phyloP scores from a whole-genome alignment of 1,140 invertebrate genomes.

The Acromyrmex heyeri region DNA sequence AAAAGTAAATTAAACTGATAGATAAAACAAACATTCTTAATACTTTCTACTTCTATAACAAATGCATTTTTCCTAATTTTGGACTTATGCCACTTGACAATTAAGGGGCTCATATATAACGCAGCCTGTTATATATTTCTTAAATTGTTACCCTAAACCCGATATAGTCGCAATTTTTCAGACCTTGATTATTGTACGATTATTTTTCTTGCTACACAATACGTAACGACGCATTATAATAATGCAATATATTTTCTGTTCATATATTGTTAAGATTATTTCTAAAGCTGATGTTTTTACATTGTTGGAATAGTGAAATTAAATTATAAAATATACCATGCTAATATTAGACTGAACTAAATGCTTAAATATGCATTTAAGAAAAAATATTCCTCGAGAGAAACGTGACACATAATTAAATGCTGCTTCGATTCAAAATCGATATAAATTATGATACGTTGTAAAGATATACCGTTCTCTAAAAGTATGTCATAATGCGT shows the following conservation, averaged over 20 bases:
- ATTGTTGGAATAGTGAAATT: not conserved
- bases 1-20: too few species aligned
- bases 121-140: not conserved
- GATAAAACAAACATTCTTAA: too few species aligned
- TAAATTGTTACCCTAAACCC: not conserved
- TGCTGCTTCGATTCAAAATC: not conserved
- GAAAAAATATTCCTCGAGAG: not conserved
- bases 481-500: not conserved
- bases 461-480: not conserved
- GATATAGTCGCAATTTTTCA: not conserved
- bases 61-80: too few species aligned
- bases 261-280: not conserved
- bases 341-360: not conserved
- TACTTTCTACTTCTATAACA: too few species aligned
- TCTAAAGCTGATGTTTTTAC: not conserved
- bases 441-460: not conserved
- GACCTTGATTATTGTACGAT: not conserved
- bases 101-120: not conserved
- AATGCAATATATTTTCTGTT: not conserved
- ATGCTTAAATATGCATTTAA: not conserved
- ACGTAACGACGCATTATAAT: not conserved
- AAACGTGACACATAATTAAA: constrained; percentile 7
- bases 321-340: too few species aligned
- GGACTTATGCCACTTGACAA: too few species aligned
- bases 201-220: not conserved